Conservation (phyloP, 2,888 invertebrate genomes). For the Drosophila picticornis region DNA sequence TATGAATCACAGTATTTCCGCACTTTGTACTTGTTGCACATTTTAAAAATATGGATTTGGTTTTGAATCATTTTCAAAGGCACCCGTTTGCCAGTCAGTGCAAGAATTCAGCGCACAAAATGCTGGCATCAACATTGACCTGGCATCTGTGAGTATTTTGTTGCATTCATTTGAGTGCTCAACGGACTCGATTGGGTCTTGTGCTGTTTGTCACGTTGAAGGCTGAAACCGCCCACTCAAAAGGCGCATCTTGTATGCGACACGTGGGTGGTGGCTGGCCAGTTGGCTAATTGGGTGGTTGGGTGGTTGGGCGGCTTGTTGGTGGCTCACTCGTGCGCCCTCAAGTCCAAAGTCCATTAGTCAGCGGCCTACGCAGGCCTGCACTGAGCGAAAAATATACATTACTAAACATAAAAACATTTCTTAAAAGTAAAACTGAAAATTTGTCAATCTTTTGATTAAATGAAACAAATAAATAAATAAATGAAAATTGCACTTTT, state of each 20-base stretch:
- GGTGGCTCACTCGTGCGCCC: slow-evolving; percentile 1
- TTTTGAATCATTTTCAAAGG: background rate
- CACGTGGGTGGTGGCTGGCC: slow-evolving; percentile 19
- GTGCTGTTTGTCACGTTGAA: slow-evolving; percentile 4
- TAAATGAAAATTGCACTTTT: background rate
- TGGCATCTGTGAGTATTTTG: background rate
- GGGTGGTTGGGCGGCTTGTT: background rate
- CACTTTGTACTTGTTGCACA: background rate
- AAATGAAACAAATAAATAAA: background rate
- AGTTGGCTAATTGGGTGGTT: background rate
- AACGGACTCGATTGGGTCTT: slow-evolving; percentile 2
- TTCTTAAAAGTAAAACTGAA: background rate
- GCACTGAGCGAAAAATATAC: background rate
- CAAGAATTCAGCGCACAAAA: no score
- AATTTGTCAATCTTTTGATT: background rate
- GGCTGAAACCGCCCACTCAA: background rate
- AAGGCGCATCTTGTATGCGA: slow-evolving; percentile 2
- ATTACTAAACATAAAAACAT: background rate
- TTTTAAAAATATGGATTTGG: background rate
- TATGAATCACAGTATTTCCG: no score
- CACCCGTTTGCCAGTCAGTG: background rate
- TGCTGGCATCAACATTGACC: background rate
- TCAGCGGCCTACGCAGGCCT: slow-evolving; percentile 58
- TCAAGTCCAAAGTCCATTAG: slow-evolving; percentile 53
- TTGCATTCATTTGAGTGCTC: background rate